Base-by-base conservation (phyloP, 2,888 invertebrate species). In the Tenodera sinensis region DNA sequence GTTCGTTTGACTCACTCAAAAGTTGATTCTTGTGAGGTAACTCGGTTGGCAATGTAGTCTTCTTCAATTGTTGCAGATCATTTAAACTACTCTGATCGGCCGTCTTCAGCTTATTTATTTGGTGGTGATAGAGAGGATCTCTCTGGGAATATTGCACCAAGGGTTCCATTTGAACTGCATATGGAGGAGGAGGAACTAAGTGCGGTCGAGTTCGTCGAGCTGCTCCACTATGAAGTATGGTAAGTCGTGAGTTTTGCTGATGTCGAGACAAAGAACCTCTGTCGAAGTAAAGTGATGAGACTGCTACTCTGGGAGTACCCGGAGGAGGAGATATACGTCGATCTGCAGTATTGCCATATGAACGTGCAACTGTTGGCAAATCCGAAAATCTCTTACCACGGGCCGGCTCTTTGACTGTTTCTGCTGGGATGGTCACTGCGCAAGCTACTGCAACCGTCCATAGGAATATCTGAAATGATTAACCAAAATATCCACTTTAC, bases 131-230 rank as follows among this genome's bases (percentile, higher is more conserved):
- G 0, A 97, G 93, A 9, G 97, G 97, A 93, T 97, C 97, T 92
- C 96, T 95, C 92, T 97, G 97, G 0, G 97, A 97, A 92, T 97
- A 97, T 91, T 97, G 97, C 28, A 96, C 96, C 87, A 97, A 95
- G 14, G 97, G 97, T 92, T 97, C 97, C 97, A 97, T 97, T 93
- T 96, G 96, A 9, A 97, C 97, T 3, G 97, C 97, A 92, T 97
- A 97, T 0, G 96, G 96, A 6, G 96, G 96, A 89, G 95, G 90
- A 15, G 89, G 87, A n/a, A 84, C 82, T 0, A 88, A 47, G n/a
- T 88, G 89, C 3, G 91, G 90, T 2, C 90, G 88, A 9, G 89
- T 89, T 42, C 89, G 34, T 7, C 89, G 47, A 15, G 88, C 6
- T 28, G 88, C 81, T 83, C 85, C n/a, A 47, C 88, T 6, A 30